A percentile compares a stretch with the other conserved stretches of the same genome.
These are phyloP conservation scores for Drosophila formosana DNA, from an alignment of 2,888 invertebrate genomes.

Conservation along the genomic window DNA sequence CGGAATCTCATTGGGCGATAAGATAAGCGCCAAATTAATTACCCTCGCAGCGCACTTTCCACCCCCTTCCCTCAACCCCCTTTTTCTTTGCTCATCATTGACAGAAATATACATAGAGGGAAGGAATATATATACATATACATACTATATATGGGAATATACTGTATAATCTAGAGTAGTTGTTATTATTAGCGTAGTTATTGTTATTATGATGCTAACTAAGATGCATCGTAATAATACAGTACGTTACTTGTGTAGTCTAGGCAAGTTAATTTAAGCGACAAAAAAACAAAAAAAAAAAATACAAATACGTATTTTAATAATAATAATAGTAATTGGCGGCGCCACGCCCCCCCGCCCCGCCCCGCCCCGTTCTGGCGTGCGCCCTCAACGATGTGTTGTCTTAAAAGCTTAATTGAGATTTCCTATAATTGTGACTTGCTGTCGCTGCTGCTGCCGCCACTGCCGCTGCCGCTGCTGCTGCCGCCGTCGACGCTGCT, in stretches of 20 bases:
- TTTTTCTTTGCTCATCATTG: constrained; percentile 1
- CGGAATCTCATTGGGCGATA: constrained; percentile 62
- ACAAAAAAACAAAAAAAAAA: constrained; percentile 24
- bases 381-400: too few species aligned
- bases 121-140: neutral
- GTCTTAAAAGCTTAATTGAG: constrained; percentile 61
- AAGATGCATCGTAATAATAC: too few species aligned
- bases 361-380: too few species aligned
- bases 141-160: constrained; percentile 21
- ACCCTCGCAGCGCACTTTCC: constrained; percentile 34
- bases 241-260: too few species aligned
- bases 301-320: neutral
- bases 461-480: constrained; percentile 28
- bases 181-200: too few species aligned
- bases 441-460: constrained; percentile 40
- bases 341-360: too few species aligned
- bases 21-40: constrained; percentile 75
- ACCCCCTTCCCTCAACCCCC: neutral
- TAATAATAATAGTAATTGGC: constrained; percentile 23
- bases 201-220: too few species aligned
- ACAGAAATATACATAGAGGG: constrained; percentile 3
- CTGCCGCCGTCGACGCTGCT: constrained; percentile 2
- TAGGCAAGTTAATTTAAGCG: constrained; percentile 21
- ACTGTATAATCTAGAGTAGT: constrained; percentile 32
- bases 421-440: constrained; percentile 75